Evolutionary conservation across 2,797 vertebrate genomes (phyloP), one percentile per base, ranked within the genome.

Genomic region (Gorsachius magnificus): DNA sequence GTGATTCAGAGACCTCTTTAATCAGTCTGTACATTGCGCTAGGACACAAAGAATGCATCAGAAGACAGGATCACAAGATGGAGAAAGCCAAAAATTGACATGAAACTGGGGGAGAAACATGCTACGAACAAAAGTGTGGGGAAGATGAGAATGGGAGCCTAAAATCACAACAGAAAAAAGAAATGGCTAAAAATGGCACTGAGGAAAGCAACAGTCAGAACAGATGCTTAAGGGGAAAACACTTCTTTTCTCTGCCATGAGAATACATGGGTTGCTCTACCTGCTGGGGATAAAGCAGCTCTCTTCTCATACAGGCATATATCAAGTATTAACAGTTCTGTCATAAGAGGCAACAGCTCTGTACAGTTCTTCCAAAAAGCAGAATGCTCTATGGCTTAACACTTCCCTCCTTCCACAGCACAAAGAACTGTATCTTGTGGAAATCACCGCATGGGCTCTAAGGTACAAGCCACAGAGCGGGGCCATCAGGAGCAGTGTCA

Each of bases 1-100:
- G n/a, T 56, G 33, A 82, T 75, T 93, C 92, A 93, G n/a, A 89
- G 87, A 77, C 54, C 65, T 91, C 78, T 86, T 84, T 84, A 93
- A 83, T 72, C 74, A 77, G 63, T 36, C 56, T 87, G 46, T 29
- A 46, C 0, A 1, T 74, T 72, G 58, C 65, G 86, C 33, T 14
- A 48, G 36, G 65, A 79, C 33, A 79, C 56, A 85, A 83, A 92
- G 63, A 66, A 95, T 7, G 48, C 35, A 90, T 48, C 72, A 81
- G 16, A 95, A 93, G 19, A 86, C 17, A 95, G 14, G 50, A 92
- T 54, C 17, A n/a, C 51, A 69, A 78, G 22, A 83, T 4, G 5
- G 4, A 94, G 48, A 80, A n/a, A 83, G 57, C 6, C 50, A 85
- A 36, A 90, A 80, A 72, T 24, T 71, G 54, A 29, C 21, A 48